Evolutionary conservation across 2,797 vertebrate species (phyloP), one percentile per base, ranked within the genome.

Genomic region (Urocyon cinereoargenteus): DNA sequence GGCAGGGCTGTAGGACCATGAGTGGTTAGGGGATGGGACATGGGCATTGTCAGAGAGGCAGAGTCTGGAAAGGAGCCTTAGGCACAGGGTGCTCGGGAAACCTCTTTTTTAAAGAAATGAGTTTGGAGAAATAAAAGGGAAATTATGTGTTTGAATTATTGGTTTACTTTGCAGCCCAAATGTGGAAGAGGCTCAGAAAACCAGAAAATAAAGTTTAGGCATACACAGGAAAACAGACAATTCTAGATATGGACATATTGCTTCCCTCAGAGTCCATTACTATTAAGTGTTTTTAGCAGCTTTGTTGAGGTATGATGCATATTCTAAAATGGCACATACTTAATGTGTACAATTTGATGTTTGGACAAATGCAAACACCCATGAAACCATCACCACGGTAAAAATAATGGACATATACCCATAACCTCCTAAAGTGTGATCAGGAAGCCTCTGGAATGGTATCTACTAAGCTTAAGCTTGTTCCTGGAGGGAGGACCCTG

Each of bases 1-100:
- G 70, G 15, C 66, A 16, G 14, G 12, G 57, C 16, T 10, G 26
- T 12, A 24, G 55, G 18, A 28, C 7, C 3, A 3, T 64, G 49
- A 4, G 3, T 51, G 4, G 31, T 2, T 11, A 3, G 8, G 19
- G 1, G 3, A 5, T 5, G 24, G 3, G 4, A 7, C 6, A 3
- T 45, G 70, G 22, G 36, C 3, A 7, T 45, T 24, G 70, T 73
- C 36, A 22, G 10, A 18, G 83, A 59, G 11, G 19, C 28, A 0
- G 8, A 49, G n/a, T 77, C n/a, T 8, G 45, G 21, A 24, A 13
- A 21, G 36, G 34, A 34, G 19, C 16, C 4, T 2, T 26, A 13
- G 14, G 40, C 21, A 53, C 28, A 2, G 1, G 4, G 1, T 1
- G 15, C 4, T 24, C 81, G 12, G 53, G 62, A 62, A 83, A 10